Evolutionary conservation across 1,140 invertebrate species (phyloP).

Genomic region (Cyclina sinensis): DNA sequence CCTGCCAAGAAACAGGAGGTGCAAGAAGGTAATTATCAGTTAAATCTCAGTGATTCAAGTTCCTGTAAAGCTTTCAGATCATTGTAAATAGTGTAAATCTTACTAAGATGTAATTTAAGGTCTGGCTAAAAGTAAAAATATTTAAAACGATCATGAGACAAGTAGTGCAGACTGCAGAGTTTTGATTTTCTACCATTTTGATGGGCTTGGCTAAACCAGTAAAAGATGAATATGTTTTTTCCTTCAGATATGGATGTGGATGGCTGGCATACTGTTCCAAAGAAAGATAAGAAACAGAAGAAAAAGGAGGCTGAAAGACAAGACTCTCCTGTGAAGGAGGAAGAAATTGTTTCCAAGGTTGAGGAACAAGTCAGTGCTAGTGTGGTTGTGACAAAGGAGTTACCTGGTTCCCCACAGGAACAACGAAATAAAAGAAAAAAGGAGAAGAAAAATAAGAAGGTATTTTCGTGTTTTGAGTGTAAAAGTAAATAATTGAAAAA

Average conservation of each 20-base stretch:
- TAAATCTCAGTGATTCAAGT: too few relatives aligned
- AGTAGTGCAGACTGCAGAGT: too few relatives aligned
- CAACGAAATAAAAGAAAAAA: conserved; percentile 58
- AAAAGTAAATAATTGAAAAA: too few relatives aligned
- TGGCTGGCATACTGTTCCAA: conserved; percentile 54
- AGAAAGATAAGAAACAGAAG: conserved; percentile 62
- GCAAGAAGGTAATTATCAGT: conserved; percentile 8
- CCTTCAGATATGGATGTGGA: not conserved
- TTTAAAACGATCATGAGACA: too few relatives aligned
- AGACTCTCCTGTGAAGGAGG: conserved; percentile 37
- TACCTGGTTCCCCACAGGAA: conserved; percentile 44
- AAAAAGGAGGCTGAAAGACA: conserved; percentile 42
- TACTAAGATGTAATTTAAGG: too few relatives aligned
- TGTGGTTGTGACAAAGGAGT: not conserved
- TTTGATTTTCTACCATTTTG: too few relatives aligned
- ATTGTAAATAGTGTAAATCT: too few relatives aligned
- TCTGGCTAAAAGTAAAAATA: too few relatives aligned
- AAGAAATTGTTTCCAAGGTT: conserved; percentile 30
- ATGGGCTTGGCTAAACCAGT: too few relatives aligned
- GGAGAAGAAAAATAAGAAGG: conserved; percentile 64
- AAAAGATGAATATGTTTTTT: too few relatives aligned
- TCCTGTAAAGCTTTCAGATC: too few relatives aligned
- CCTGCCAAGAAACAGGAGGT: not conserved
- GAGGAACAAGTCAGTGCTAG: not conserved
- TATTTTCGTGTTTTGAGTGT: not conserved